Evolutionary conservation across 2,797 vertebrate genomes (phyloP), one percentile per base, ranked within the genome.

Genomic region (Tokudaia muenninki): DNA sequence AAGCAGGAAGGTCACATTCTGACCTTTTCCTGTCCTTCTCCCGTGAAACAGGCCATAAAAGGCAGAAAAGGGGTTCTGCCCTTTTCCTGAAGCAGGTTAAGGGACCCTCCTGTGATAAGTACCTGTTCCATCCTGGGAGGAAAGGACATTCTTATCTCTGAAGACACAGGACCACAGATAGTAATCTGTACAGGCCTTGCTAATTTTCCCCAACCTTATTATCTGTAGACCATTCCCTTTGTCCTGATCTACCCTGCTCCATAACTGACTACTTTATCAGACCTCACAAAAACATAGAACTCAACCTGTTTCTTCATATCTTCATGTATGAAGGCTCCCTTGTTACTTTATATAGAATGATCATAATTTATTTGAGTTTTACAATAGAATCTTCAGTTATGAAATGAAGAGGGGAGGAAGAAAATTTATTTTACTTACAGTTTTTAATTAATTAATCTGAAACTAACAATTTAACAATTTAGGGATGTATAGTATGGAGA

Each of bases 371-470:
- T 41, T 47, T 83, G 2, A n/a, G 3, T 44, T 72, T 89, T 81
- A 6, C 61, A 41, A 63, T 9, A 78, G 29, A 4, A 17, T 8
- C 10, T 37, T 88, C 44, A 72, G 3, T 2, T 22, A 63, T 24
- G 1, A n/a, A 47, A 41, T 24, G 14, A 79, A 84, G 7, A 57
- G 61, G 7, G 2, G 34, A 57, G 24, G 21, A 61, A 52, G 24
- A 59, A 63, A 21, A 19, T 63, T 34, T 5, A 88, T 81, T 70
- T n/a, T 10, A 26, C 21, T 37, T 61, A 44, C 1, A 37, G 6
- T 12, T 87, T 14, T 86, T 87, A 93, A 52, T 95, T 95, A 47
- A 81, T 63, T 95, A 47, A 81, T 63, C n/a, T 94, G 22, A 87
- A 86, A 87, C 55, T 22, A 59, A 59, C 41, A 83, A 11, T 12